Base-by-base conservation (phyloP, 2,113 vertebrate species). In the Onychostruthus taczanowskii region DNA sequence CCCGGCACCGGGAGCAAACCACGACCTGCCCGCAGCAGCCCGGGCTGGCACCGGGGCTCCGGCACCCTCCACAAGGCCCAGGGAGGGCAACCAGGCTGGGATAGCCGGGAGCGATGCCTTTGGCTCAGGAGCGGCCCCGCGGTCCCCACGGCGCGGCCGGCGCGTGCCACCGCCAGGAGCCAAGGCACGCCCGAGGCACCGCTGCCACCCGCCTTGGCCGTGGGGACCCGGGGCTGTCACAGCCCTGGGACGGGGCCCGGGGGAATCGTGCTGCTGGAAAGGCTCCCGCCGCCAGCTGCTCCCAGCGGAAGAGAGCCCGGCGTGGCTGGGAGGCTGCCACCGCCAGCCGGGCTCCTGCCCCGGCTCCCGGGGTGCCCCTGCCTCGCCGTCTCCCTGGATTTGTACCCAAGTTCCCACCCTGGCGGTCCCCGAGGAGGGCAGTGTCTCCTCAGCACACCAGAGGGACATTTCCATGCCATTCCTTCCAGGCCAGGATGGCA, bases 81-180 rank as follows among this genome's bases (percentile, higher is more conserved):
- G 23, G 41, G 63, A 47, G 10, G 22, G 26, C 23, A 52, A 47
- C 14, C 3, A 0, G 24, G 90, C 66, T 24, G 69, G 3, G 11
- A 16, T 0, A 14, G 44, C 35, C 1, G 0, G 41, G 46, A 20
- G 74, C 0, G 0, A 24, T 2, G 63, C 35, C 6, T 6, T 5
- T 56, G 72, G 92, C 76, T 52, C 55, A 2, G 69, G 47, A 89
- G 70, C 35, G 1, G 79, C 31, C 7, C 6, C 1, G 6, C n/a
- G 4, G 24, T 31, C 11, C 50, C 3, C 3, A 4, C 20, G 35
- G 55, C 22, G 1, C 0, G 13, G 26, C 41, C 26, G 66, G 74
- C 73, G 72, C 53, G 47, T 28, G 56, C 16, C 4, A 1, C n/a
- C 0, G n/a, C 47, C 0, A 31, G 56, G 18, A 89, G 84, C 84